Evolutionary conservation across 2,113 vertebrate genomes (phyloP), one percentile per base, ranked within the genome.

Genomic region (Cervus canadensis): DNA sequence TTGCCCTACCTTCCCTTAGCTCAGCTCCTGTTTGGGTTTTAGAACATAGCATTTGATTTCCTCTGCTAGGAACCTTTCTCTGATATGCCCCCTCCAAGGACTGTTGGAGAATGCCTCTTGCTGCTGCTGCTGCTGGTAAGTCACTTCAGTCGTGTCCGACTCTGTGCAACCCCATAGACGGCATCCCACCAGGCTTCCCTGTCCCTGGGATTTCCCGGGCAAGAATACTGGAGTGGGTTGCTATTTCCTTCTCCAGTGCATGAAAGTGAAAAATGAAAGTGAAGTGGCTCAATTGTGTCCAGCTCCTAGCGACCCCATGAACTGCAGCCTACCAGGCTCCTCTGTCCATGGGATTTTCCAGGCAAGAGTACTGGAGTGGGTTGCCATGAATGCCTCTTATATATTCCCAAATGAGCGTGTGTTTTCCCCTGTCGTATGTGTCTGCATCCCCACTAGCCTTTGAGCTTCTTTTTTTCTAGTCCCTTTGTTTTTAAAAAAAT

Each of bases 101-200:
- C 23, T 67, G 33, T 6, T 94, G 52, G 84, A 79, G 28, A 89
- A 56, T 74, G 17, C 6, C 36, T 91, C 26, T 28, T 86, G 62
- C 33, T n/a, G 33, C 62, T 60, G 59, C 57, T 33, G 60, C 62
- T 64, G 62, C 33, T 19, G 62, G 16, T 67, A 67, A n/a, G 62
- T 67, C 62, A 0, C 60, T 67, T 67, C 4, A 0, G 16, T n/a
- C 7, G 2, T 67, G 62, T n/a, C 62, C 7, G 3, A 67, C 62
- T 67, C 62, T 67, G 62, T 67, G 33, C 0, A 8, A 2, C 7
- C 7, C 16, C 62, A n/a, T n/a, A 67, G 62, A 67, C 0, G 16
- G 16, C 33, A 67, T 7, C 30, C 33, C 16, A 5, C 17, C 7
- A 19, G 16, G 15, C 33, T 67, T 1, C 62, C 33, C 7, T 1